Base-by-base conservation (phyloP, 2,888 invertebrate species). In the Glomeris marginata region DNA sequence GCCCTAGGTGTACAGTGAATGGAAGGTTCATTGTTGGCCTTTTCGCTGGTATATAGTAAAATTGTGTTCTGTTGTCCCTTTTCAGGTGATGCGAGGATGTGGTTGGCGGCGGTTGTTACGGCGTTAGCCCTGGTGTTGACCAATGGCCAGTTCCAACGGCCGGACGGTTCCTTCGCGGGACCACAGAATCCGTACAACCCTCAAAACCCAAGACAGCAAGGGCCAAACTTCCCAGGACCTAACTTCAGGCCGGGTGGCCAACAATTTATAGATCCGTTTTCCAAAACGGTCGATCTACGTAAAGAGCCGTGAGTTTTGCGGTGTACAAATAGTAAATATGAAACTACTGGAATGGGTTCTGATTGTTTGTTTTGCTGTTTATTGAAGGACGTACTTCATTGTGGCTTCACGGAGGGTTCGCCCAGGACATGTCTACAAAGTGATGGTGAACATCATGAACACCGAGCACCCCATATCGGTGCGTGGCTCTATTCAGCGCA, bases 401-500 rank as follows among this genome's bases (percentile, higher is more conserved):
- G 83, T 94, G 28, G 87, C 92, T 1, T 90, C 92, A 2, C 78
- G 78, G 57, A 82, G 86, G 76, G 84, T 95, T 11, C 76, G 92
- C 3, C 94, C 95, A 0, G 87, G 86, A 0, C 85, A 91, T 61
- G 78, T 92, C 49, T 90, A 90, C 66, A 80, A 86, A 61, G 80
- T 92, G 5, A 81, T 84, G 0, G 90, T 86, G 0, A 84, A 83
- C 49, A 80, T 94, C 35, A 70, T 92, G 33, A 76, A 80, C 62
- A 79, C 84, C 6, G 78, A 79, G 47, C 72, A 81, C 53, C 84
- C 85, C 34, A 78, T 94, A 64, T 83, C 81, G 1, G 81, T 94
- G 1, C 75, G 87, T 54, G 84, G 90, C 0, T 85, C 92, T 46
- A 85, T 94, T 56, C 83, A 86, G 54, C 77, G 87, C 58, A 84